Base-by-base conservation (phyloP, 2,797 vertebrate genomes). In the Crenuchus spilurus region DNA sequence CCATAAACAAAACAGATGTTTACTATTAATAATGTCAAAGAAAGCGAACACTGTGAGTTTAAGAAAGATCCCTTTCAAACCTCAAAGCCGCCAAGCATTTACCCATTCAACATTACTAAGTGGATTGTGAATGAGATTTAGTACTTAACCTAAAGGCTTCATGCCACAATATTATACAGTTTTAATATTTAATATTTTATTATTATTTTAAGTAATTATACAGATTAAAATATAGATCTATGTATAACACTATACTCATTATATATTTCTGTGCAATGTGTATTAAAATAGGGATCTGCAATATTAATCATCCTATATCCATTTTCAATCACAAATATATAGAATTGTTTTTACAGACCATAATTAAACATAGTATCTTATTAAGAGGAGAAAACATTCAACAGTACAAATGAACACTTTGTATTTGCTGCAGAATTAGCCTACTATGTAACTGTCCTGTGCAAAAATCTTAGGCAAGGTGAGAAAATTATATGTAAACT, bases 241-340 rank as follows among this genome's bases (percentile, higher is more conserved):
- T n/a, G n/a, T n/a, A n/a, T n/a, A n/a, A n/a, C n/a, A n/a, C n/a
- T 78, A 46, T 26, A 26, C 18, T 33, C 31, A 63, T n/a, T 54
- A 72, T 72, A 67, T 70, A 55, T 76, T 73, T 52, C n/a, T 72
- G n/a, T 28, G 7, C 31, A 73, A 1, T 60, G 55, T 71, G 57
- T 66, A 57, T 39, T 11, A 39, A 30, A 58, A n/a, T 61, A 71
- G 13, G 7, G 64, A 70, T 70, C 57, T 54, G 16, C 28, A 66
- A 61, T 33, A 49, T 37, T 18, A 55, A 11, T 33, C 46, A 35
- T 63, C 14, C n/a, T n/a, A 54, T 5, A 13, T n/a, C 8, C 75
- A 63, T 75, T 72, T 75, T 67, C 35, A 13, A 33, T 11, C 24
- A 70, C 18, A 26, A 31, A 42, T 31, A 42, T 68, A 31, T 39